Evolutionary conservation across 2,113 vertebrate genomes (phyloP).

Genomic region (Excalfactoria chinensis): DNA sequence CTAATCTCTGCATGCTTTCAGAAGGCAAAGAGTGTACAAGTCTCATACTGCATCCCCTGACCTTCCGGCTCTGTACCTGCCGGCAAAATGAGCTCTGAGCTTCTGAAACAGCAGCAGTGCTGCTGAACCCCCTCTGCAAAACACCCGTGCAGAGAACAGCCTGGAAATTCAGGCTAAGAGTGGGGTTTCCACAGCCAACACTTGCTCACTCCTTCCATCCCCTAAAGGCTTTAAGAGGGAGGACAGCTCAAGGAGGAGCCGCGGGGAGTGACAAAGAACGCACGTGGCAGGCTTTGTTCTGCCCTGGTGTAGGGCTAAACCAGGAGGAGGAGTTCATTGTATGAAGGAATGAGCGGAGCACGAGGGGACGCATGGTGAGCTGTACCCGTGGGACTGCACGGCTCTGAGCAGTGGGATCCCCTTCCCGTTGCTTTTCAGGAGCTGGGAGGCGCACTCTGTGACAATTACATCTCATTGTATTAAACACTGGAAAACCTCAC

Average conservation of each 20-base stretch:
- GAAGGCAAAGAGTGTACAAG: background rate
- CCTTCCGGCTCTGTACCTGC: background rate
- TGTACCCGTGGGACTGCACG: background rate
- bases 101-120: background rate
- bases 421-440: background rate
- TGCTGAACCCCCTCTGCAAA: background rate
- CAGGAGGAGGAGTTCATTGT: background rate
- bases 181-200: background rate
- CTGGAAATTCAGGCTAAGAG: background rate
- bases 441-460: background rate
- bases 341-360: background rate
- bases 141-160: background rate
- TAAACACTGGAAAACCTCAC: background rate
- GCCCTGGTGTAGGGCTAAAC: background rate
- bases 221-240: background rate
- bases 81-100: background rate
- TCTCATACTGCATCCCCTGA: background rate
- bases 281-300: background rate
- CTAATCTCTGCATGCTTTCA: background rate
- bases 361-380: background rate
- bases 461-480: background rate
- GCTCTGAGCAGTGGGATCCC: background rate
- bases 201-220: background rate
- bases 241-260: background rate
- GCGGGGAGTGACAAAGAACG: background rate